These are phyloP conservation scores for Mimas tiliae DNA, from an alignment of 2,888 invertebrate species.

Conservation along the genomic window DNA sequence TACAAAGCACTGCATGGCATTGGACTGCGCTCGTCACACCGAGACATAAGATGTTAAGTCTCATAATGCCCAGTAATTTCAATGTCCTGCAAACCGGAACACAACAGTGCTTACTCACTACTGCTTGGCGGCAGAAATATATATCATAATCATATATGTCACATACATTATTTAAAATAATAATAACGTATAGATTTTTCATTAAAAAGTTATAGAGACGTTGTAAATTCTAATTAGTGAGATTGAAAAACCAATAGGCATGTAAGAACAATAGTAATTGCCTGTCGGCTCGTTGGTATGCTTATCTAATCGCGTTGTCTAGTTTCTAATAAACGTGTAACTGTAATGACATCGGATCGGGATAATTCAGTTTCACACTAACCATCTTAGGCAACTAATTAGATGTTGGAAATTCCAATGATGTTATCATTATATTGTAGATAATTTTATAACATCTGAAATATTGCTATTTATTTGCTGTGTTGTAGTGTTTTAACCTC, in stretches of 20 bases:
- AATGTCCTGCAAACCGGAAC: no score
- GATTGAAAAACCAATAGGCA: constrained; percentile 3
- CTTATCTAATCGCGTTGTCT: constrained; percentile 38
- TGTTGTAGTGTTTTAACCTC: neutral
- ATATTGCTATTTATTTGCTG: neutral
- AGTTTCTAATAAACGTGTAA: constrained; percentile 23
- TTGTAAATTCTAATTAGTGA: constrained; percentile 1
- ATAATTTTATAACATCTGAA: neutral
- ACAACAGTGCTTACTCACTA: no score
- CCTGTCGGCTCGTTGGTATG: constrained; percentile 35
- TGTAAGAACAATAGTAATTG: constrained; percentile 8
- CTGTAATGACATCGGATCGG: constrained; percentile 31
- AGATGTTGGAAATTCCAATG: neutral
- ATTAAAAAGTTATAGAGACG: neutral
- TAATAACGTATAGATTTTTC: neutral
- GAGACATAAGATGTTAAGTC: no score
- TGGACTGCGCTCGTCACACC: no score
- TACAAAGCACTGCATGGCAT: no score
- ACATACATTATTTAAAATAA: neutral
- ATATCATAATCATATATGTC: no score
- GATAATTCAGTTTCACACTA: constrained; percentile 31
- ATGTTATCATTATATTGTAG: neutral
- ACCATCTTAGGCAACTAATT: constrained; percentile 27
- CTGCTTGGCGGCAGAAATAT: no score
- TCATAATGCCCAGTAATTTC: no score